phyloP scores from a whole-genome alignment of 2,797 vertebrate species.

The Glyptemys insculpta region DNA sequence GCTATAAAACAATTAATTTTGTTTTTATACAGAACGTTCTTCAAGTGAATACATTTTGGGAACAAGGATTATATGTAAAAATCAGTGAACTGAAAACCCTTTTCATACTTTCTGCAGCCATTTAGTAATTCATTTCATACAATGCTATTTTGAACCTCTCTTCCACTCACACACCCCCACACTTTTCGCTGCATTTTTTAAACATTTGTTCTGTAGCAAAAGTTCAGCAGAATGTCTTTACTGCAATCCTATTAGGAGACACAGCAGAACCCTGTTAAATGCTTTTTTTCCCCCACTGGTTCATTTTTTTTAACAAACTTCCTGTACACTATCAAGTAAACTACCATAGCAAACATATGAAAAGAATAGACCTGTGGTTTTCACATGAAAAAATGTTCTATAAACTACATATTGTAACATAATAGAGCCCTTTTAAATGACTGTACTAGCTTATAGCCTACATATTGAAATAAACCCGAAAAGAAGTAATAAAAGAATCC shows the following conservation, averaged over 20 bases:
- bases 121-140: constrained; percentile 3
- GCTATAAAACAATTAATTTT: neutral
- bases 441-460: neutral
- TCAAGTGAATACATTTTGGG: constrained; percentile 15
- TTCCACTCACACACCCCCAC: neutral
- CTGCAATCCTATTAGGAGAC: neutral
- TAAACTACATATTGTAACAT: neutral
- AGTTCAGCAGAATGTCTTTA: constrained; percentile 35
- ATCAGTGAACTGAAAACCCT: neutral
- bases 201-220: neutral
- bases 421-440: neutral
- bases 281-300: neutral
- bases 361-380: neutral
- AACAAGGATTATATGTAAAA: neutral
- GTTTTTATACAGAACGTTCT: neutral
- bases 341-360: neutral
- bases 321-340: neutral
- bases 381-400: neutral
- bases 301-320: constrained; percentile 14
- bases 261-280: neutral
- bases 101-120: constrained; percentile 18
- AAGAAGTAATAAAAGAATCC: neutral
- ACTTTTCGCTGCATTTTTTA: neutral
- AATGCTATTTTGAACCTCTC: constrained; percentile 18
- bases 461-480: neutral